Base-by-base conservation (phyloP, 64 coral and sea anemone species). In the Pachyseris speciosa region DNA sequence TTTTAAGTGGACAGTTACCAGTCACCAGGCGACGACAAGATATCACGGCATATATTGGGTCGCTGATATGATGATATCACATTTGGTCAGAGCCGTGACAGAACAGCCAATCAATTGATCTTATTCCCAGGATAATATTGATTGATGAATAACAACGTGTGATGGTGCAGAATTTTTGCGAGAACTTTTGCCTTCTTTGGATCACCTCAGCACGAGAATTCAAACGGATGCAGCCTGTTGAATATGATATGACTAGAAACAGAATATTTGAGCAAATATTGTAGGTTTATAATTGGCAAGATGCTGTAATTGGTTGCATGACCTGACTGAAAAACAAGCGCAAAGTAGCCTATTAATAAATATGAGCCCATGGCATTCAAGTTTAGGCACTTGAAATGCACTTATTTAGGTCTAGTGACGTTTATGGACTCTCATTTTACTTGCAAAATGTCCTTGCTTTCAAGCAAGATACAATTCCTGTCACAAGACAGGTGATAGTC, bases 261-360 rank as follows among this genome's bases (percentile, higher is more conserved):
- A 9, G 32, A 57, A 63, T 40, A 41, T 36, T 57, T 26, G 10
- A 57, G 26, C 9, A 34, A 63, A 39, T 63, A 40, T 59, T 9
- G 20, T 40, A 4, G 33, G 10, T 61, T 81, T 61, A 39, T 52
- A 22, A 26, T 22, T 22, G 7, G 20, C 34, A 61, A 81, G 39
- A 33, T 40, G 77, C n/a, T 22, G 30, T 26, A 80, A 80, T 59
- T 60, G 31, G 77, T 81, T 81, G 77, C 77, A 81, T 81, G 77
- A 81, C 77, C 6, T 1, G 20, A 52, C 12, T 6, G 52, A 53
- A 81, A 78, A 81, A 61, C 77, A 81, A 81, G 52, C 20, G 2
- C 30, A 12, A 63, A 61, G 34, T 53, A n/a, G 4, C 20, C n/a
- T 81, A 81, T 81, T 81, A 81, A 81, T 81, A 81, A 81, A 81